A percentile compares a stretch with the other conserved stretches of the same genome.
Conservation (phyloP, 2,888 invertebrate genomes). For the Ophion ventricosus region DNA sequence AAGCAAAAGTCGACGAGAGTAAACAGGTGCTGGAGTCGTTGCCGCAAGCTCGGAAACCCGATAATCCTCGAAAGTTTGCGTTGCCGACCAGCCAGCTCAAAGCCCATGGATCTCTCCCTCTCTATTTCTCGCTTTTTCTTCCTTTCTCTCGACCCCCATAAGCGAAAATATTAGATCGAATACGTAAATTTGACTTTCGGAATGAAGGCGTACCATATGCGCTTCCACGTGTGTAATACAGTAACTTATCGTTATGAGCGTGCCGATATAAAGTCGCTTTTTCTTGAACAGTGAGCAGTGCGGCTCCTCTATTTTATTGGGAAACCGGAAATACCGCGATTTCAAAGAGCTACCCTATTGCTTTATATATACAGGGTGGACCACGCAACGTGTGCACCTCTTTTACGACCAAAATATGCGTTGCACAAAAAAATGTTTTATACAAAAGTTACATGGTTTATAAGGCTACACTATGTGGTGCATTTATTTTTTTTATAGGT, state of each 20-base stretch:
- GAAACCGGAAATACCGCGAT: neutral
- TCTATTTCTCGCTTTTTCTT: neutral
- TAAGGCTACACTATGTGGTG: no score
- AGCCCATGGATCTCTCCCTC: constrained; percentile 20
- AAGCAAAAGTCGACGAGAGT: constrained; percentile 32
- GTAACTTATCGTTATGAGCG: constrained; percentile 20
- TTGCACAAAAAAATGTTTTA: no score
- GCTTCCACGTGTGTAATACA: constrained; percentile 3
- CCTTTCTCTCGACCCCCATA: neutral
- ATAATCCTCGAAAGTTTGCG: constrained; percentile 56
- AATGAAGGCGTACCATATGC: constrained; percentile 9
- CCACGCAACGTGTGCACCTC: no score
- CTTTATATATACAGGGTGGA: no score
- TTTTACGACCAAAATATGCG: no score
- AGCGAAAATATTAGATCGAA: constrained; percentile 63
- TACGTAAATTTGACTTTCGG: constrained; percentile 55
- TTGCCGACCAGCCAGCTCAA: constrained; percentile 28
- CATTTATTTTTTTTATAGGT: no score
- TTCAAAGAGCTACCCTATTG: no score
- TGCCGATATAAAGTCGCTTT: neutral
- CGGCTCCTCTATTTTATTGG: neutral
- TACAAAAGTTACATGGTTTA: no score
- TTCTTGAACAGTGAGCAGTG: neutral
- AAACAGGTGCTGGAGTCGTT: constrained; percentile 43
- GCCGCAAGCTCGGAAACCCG: constrained; percentile 52